A percentile compares a stretch with the other conserved stretches of the same genome.
Conservation (phyloP, 2,113 vertebrate species). For the Caloenas nicobarica region DNA sequence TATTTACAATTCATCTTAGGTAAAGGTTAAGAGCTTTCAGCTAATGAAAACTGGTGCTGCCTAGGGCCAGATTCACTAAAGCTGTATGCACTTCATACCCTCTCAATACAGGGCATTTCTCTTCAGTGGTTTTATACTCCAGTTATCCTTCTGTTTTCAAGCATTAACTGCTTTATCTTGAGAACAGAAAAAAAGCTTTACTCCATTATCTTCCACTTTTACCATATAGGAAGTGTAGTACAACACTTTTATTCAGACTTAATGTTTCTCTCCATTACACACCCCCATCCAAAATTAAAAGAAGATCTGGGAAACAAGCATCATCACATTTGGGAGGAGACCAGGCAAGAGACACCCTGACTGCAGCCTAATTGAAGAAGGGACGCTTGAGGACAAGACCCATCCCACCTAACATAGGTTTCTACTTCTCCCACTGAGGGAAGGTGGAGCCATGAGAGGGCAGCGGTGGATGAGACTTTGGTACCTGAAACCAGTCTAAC, state of each 20-base stretch:
- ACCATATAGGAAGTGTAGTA: not conserved
- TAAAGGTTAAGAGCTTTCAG: not conserved
- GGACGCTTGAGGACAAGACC: not conserved
- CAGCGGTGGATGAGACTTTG: not conserved
- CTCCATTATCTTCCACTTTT: not conserved
- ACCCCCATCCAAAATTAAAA: not conserved
- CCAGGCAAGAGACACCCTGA: not conserved
- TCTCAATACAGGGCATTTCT: not conserved
- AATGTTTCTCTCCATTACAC: not conserved
- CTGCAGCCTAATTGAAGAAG: not conserved
- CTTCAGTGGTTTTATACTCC: not conserved
- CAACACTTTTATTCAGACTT: not conserved
- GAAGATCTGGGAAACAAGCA: not conserved
- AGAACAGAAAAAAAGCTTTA: not conserved
- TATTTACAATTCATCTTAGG: not conserved
- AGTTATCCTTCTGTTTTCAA: not conserved
- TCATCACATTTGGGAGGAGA: not conserved
- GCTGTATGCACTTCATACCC: not conserved
- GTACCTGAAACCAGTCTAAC: not conserved
- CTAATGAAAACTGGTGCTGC: not conserved
- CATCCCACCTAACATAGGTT: not conserved
- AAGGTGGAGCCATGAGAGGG: not conserved
- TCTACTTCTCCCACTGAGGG: not conserved
- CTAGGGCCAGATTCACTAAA: conserved; percentile 59
- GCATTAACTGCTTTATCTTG: not conserved